phyloP scores from a whole-genome alignment of 2,113 vertebrate genomes.

The Polypterus senegalus region DNA sequence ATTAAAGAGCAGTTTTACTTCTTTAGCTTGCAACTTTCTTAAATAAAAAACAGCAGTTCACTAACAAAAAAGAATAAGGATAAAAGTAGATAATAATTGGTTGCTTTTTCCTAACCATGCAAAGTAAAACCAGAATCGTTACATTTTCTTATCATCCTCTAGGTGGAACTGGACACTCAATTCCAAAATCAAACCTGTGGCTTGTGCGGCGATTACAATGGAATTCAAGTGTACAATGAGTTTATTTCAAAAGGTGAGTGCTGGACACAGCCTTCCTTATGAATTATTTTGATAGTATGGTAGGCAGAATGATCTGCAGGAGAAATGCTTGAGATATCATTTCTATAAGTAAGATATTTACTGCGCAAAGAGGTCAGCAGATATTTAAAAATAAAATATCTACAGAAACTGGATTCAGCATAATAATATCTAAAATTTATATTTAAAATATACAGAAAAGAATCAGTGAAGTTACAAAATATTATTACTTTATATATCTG shows the following conservation, averaged over 20 bases:
- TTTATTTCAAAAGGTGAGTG: slow-evolving; percentile 59
- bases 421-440: too few relatives aligned
- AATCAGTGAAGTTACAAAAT: too few relatives aligned
- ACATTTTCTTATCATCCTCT: slow-evolving; percentile 12
- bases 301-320: neutral
- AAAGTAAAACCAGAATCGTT: neutral
- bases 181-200: slow-evolving; percentile 75
- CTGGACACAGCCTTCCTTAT: neutral
- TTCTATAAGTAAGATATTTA: neutral
- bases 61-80: too few relatives aligned
- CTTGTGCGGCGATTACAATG: slow-evolving; percentile 89
- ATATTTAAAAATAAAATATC: neutral
- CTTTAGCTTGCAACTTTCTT: too few relatives aligned
- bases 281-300: neutral
- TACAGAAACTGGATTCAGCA: too few relatives aligned
- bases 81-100: too few relatives aligned
- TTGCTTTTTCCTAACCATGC: too few relatives aligned
- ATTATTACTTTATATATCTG: too few relatives aligned
- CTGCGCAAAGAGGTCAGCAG: neutral
- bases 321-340: neutral
- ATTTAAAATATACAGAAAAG: too few relatives aligned
- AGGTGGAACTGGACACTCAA: slow-evolving; percentile 76
- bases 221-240: slow-evolving; percentile 58
- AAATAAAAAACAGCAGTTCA: too few relatives aligned
- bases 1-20: too few relatives aligned